These are phyloP conservation scores for Melospiza melodia DNA, from an alignment of 2,113 vertebrate species.

Conservation along the genomic window DNA sequence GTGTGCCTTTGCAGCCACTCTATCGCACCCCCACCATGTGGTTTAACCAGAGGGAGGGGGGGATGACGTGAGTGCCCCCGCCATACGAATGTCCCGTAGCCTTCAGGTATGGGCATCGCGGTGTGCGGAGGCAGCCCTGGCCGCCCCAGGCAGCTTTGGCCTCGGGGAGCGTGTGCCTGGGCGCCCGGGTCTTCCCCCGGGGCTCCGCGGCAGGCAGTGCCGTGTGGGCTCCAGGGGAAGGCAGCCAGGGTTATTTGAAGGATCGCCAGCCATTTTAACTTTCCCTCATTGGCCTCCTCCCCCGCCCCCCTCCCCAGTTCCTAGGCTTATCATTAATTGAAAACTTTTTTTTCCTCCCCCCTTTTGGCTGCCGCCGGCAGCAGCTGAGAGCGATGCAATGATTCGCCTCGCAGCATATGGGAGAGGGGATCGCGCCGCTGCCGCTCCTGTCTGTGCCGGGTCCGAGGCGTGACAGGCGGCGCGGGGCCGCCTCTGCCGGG, in stretches of 20 bases:
- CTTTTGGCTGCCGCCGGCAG: constrained; percentile 18
- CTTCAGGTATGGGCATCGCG: background rate
- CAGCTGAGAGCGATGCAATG: background rate
- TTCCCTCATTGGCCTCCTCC: constrained; percentile 19
- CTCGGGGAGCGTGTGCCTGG: background rate
- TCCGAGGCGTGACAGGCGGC: background rate
- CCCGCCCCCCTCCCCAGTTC: background rate
- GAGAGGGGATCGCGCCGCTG: background rate
- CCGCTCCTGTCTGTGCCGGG: background rate
- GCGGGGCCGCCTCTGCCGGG: background rate
- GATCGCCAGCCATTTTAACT: constrained; percentile 51
- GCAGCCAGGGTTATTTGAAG: constrained; percentile 22
- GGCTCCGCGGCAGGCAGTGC: background rate
- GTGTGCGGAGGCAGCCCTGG: background rate
- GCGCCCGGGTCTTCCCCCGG: background rate
- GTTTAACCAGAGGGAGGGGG: background rate
- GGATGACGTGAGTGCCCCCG: background rate
- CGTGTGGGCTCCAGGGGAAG: background rate
- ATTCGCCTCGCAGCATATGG: constrained; percentile 33
- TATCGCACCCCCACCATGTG: too few species aligned
- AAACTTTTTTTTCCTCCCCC: constrained; percentile 29
- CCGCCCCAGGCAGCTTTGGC: background rate
- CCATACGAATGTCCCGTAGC: background rate
- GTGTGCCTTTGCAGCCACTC: background rate
- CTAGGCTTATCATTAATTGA: constrained; percentile 54